These are phyloP conservation scores for Brachypteracias leptosomus DNA, from an alignment of 2,113 vertebrate species.

Conservation along the genomic window DNA sequence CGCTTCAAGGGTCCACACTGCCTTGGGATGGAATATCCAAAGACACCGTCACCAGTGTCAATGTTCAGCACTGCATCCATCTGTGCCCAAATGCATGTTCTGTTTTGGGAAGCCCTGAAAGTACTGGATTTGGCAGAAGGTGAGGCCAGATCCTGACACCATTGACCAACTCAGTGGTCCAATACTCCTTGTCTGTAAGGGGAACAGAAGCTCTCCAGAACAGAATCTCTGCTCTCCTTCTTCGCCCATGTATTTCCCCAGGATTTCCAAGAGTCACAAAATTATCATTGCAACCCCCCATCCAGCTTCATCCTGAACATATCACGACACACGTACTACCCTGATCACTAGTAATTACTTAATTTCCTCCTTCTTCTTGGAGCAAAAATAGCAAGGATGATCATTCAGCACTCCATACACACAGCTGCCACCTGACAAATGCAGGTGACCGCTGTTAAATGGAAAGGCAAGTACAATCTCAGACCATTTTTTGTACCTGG, in stretches of 20 bases:
- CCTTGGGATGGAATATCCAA: not conserved
- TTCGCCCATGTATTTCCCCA: not conserved
- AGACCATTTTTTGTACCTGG: conserved; percentile 50
- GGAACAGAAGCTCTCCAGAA: not conserved
- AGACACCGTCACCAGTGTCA: accelerated
- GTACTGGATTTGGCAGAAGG: not conserved
- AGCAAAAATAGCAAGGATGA: conserved; percentile 25
- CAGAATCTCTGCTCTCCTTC: not conserved
- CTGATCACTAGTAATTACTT: not conserved
- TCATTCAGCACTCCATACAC: not conserved
- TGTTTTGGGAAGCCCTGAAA: not conserved
- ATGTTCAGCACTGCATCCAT: not conserved
- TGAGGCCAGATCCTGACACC: not conserved
- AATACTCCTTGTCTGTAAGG: accelerated
- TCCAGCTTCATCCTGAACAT: not conserved
- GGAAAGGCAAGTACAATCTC: not conserved
- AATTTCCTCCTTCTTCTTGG: not conserved
- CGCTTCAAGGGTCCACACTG: accelerated
- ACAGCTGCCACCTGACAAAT: conserved; percentile 25
- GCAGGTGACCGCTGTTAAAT: conserved; percentile 1
- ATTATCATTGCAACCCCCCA: not conserved
- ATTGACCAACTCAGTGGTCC: not conserved
- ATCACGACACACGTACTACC: not conserved
- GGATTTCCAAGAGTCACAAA: not conserved
- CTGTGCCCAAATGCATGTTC: not conserved